These are phyloP conservation scores for Pteromalus puparum DNA, from an alignment of 1,140 invertebrate species.

Conservation along the genomic window DNA sequence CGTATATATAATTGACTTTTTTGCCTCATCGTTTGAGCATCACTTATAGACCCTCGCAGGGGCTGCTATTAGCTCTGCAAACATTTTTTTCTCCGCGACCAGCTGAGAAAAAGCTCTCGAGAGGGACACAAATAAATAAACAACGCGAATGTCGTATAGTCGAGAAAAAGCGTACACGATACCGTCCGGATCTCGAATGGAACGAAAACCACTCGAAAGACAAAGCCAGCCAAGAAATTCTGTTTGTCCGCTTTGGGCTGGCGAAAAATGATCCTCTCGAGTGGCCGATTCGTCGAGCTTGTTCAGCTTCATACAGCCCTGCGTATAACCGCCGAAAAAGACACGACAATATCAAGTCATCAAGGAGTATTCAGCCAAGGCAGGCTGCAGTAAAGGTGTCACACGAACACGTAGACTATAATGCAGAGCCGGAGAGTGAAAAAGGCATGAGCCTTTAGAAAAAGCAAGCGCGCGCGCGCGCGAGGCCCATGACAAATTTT, in stretches of 20 bases:
- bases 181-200: too few species aligned
- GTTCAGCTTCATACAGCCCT: neutral
- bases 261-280: slow-evolving; percentile 6
- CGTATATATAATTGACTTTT: slow-evolving; percentile 16
- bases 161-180: too few species aligned
- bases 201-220: neutral
- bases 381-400: slow-evolving; percentile 50
- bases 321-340: slow-evolving; percentile 22
- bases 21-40: neutral
- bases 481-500: slow-evolving; percentile 67
- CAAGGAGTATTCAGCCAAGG: slow-evolving; percentile 66
- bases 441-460: neutral
- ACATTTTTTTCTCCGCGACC: neutral
- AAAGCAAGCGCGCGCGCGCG: slow-evolving; percentile 46
- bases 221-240: neutral
- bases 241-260: neutral
- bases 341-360: slow-evolving; percentile 72
- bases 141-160: too few species aligned
- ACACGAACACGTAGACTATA: slow-evolving; percentile 46
- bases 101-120: too few species aligned
- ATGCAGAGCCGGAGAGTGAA: slow-evolving; percentile 30
- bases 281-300: slow-evolving; percentile 18
- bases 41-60: too few species aligned
- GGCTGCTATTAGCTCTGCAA: neutral
- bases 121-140: too few species aligned